Evolutionary conservation across 1,140 invertebrate species (phyloP), one percentile per base, ranked within the genome.

Genomic region (Brachionus rotundiformis): DNA sequence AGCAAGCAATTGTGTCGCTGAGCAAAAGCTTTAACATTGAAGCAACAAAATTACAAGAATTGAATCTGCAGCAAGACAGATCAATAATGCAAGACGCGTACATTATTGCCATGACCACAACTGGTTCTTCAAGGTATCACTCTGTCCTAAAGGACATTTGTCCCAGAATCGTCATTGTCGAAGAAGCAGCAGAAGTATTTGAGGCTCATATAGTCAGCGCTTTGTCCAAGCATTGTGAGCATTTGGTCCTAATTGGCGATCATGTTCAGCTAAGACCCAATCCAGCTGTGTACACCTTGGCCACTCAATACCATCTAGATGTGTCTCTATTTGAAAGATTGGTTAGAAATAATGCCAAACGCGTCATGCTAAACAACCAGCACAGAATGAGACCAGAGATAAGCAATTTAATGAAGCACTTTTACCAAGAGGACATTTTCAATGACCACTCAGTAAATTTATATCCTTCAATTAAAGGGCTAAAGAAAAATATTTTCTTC

Each of bases 281-380:
- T 19, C 90, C 91, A 2, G 89, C 91, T 7, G 89, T 90, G 68
- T 90, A 90, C 84, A 84, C 87, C 44, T 85, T 93, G 54, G 90
- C 90, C 27, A 90, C 86, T 82, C 84, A 91, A 65, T 91, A 89
- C 84, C 88, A 91, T 59, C 86, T 92, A 19, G 91, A 93, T 68
- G 89, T 93, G 39, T 93, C 92, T 1, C 86, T 94, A 31, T 93
- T 93, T 85, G 92, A 93, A 85, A 89, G 92, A 39, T 90, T 93
- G 87, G 89, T 93, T 16, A 87, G 85, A 11, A 91, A 91, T 84
- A 87, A 89, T 0, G 86, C 91, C 4, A 87, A 90, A 49, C 90
- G 87, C 82, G 85, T 88, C 6, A 33, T 36, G 41, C 39, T 80
- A 8, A 82, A 82, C 33, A 44, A 29, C 73, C 25, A 87, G 68